Conservation (phyloP, 1,140 invertebrate genomes). For the Anthonomus grandis region DNA sequence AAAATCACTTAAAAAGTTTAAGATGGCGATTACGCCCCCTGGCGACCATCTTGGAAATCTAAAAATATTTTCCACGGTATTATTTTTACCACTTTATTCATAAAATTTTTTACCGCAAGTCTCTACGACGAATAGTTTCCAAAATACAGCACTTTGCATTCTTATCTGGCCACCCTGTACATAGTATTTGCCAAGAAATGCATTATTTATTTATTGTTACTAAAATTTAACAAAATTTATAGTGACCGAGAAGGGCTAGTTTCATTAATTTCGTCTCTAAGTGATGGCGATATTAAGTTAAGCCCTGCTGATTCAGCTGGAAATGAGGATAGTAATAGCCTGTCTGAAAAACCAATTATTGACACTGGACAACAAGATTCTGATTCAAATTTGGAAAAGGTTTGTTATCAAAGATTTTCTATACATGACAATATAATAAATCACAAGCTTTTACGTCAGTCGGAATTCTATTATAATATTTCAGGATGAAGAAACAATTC, state of each 20-base stretch:
- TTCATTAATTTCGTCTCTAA: slow-evolving; percentile 68
- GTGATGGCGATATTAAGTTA: slow-evolving; percentile 60
- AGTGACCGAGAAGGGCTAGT: slow-evolving; percentile 73
- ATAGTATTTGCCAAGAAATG: no score
- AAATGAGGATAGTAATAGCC: slow-evolving; percentile 67
- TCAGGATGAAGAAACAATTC: not conserved
- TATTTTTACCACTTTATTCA: no score
- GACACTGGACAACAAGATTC: slow-evolving; percentile 51
- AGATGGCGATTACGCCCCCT: no score
- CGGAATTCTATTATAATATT: slow-evolving; percentile 13
- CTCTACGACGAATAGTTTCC: no score
- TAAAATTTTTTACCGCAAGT: not conserved
- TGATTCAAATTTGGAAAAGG: slow-evolving; percentile 30
- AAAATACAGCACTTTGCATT: no score
- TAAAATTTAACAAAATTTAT: slow-evolving; percentile 10
- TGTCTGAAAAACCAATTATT: slow-evolving; percentile 53
- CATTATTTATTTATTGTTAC: slow-evolving; percentile 1
- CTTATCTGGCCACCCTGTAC: no score
- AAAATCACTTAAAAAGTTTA: no score
- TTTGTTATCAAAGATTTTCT: slow-evolving; percentile 27
- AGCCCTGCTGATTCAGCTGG: slow-evolving; percentile 54
- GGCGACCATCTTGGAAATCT: no score
- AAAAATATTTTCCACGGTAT: no score
- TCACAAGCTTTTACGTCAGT: slow-evolving; percentile 27
- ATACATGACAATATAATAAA: slow-evolving; percentile 15